Evolutionary conservation across 2,888 invertebrate species (phyloP), one percentile per base, ranked within the genome.

Genomic region (Nephrotoma guestfalica): DNA sequence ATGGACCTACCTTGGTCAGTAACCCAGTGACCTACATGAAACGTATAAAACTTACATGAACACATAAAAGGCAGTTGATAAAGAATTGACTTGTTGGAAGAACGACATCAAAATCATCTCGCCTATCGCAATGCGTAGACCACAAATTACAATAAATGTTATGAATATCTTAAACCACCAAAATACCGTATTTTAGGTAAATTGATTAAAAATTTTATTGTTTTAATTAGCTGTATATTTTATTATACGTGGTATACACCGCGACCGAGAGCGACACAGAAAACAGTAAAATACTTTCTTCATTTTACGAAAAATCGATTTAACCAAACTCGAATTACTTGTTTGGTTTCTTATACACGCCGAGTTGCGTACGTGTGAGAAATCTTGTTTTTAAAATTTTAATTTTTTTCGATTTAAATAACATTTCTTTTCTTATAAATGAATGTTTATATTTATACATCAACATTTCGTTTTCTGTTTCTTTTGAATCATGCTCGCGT

Each of bases 1-100:
- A 86, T 57, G 86, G 85, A 87, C 86, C 86, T 87, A 86, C 85
- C 87, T 86, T 88, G 88, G 88, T 88, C 88, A 87, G 86, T 87
- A 87, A 88, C 88, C 87, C 87, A 88, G 86, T 88, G 87, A 86
- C 85, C 88, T 84, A 88, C 87, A 83, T 86, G 71, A 5, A 71
- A 43, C 15, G 18, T 43, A 85, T 43, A 41, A 85, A 85, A 85
- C 15, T 30, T 42, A 85, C 41, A 85, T 41, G 41, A 85, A 41
- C 41, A n/a, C 41, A 85, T 71, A 71, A 71, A 71, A 71, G 71
- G 30, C 71, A 71, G 71, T 71, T 71, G 30, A 71, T 7, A 71
- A 71, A 18, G 71, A 71, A 71, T 30, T 71, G 18, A 71, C 30
- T 71, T 71, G 71, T 71, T 71, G 7, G 2, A 43, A 9, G 2